Percentiles rank a stretch among this genome's conserved stretches.
These are phyloP conservation scores for Antennarius striatus DNA, from an alignment of 2,113 vertebrate species.

Conservation along the genomic window DNA sequence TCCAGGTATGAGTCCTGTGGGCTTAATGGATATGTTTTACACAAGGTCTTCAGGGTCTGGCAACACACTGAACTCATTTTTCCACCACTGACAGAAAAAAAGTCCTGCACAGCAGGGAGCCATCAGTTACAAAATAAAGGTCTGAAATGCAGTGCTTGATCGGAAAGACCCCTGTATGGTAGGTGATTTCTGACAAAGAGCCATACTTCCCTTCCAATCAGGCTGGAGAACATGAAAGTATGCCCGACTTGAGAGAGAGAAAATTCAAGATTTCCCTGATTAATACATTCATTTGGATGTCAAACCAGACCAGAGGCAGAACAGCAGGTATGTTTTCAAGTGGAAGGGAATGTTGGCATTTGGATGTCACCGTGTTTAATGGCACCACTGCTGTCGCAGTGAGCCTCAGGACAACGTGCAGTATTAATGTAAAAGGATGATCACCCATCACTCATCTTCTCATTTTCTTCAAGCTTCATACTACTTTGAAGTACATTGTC, in stretches of 20 bases:
- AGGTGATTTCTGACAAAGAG: slow-evolving; percentile 18
- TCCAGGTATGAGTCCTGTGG: slow-evolving; percentile 50
- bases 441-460: slow-evolving; percentile 45
- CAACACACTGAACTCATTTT: slow-evolving; percentile 29
- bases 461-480: slow-evolving; percentile 29
- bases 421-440: slow-evolving; percentile 44
- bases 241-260: not conserved
- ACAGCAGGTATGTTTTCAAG: slow-evolving; percentile 45
- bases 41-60: slow-evolving; percentile 38
- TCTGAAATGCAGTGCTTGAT: slow-evolving; percentile 29
- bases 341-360: slow-evolving; percentile 35
- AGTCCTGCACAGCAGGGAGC: slow-evolving; percentile 23
- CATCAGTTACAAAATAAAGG: slow-evolving; percentile 23
- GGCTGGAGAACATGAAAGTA: slow-evolving; percentile 10
- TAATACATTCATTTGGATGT: slow-evolving; percentile 34
- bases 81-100: slow-evolving; percentile 38
- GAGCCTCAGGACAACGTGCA: slow-evolving; percentile 37
- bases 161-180: slow-evolving; percentile 4
- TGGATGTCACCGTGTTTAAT: slow-evolving; percentile 46
- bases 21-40: slow-evolving; percentile 51
- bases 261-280: slow-evolving; percentile 19
- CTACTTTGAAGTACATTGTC: slow-evolving; percentile 35
- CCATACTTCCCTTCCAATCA: not conserved
- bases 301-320: slow-evolving; percentile 28
- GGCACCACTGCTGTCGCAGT: slow-evolving; percentile 15